Evolutionary conservation across 2,797 vertebrate species (phyloP).

Genomic region (Mus spretus): DNA sequence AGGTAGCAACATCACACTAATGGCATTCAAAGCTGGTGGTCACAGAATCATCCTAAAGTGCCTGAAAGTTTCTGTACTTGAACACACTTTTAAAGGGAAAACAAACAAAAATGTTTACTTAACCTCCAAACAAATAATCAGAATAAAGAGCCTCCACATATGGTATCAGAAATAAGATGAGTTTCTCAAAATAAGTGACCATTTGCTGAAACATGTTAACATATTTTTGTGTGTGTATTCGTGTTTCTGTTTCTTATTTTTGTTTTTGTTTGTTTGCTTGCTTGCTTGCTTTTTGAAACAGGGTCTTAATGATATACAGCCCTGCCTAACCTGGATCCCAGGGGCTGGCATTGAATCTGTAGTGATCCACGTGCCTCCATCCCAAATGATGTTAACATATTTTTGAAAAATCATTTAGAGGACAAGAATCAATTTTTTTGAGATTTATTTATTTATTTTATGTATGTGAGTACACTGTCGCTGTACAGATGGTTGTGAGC

Average conservation of each 20-base stretch:
- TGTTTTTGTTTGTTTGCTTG: no score
- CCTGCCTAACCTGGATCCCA: background rate
- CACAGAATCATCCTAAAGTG: constrained; percentile 53
- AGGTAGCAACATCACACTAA: background rate
- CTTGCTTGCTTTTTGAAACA: background rate
- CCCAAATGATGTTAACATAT: background rate
- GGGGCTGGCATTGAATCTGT: background rate
- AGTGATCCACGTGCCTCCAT: background rate
- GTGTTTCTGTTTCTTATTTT: background rate
- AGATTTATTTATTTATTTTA: no score
- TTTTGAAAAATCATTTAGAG: constrained; percentile 65
- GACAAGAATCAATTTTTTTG: constrained; percentile 18
- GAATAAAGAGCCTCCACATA: constrained; percentile 5
- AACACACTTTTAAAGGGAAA: background rate
- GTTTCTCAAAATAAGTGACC: background rate
- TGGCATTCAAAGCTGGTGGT: constrained; percentile 21
- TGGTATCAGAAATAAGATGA: background rate
- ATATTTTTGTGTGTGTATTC: background rate
- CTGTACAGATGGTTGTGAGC: no score
- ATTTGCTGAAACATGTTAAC: background rate
- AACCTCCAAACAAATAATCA: background rate
- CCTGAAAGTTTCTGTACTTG: constrained; percentile 1
- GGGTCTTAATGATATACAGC: background rate
- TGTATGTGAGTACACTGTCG: no score
- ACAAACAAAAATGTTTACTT: background rate